Base-by-base conservation (phyloP, 2,888 invertebrate species). In the Schrankia costaestrigalis region DNA sequence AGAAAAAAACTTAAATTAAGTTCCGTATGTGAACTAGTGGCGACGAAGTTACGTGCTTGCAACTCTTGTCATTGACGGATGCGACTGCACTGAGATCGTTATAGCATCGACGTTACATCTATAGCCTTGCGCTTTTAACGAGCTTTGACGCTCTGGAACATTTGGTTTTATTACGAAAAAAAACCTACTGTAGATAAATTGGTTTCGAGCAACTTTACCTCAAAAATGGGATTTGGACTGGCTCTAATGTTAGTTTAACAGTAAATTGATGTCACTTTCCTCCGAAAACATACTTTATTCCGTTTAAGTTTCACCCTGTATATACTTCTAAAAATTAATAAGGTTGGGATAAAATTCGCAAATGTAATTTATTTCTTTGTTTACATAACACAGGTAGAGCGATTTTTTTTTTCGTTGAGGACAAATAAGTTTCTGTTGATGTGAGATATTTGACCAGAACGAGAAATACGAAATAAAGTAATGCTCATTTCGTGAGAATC, bases 1-100 rank as follows among this genome's bases (percentile, higher is more conserved):
- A n/a, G n/a, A n/a, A 11, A 31, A 31, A 39, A 25, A 17, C 12
- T 7, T 24, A 19, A 31, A 42, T 35, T 18, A 39, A 35, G 22
- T 19, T 17, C 14, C 15, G 25, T 27, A 31, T 21, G 35, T 34
- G 41, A 36, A 26, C 25, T 13, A 31, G 26, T 31, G 36, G 28
- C 40, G 38, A 51, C 28, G 37, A 42, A 55, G 35, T 35, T 41
- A 32, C 41, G 43, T 46, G 46, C 40, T 41, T 21, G 31, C 33
- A 43, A 56, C 65, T 57, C 58, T 55, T 72, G 76, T 76, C 78
- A 77, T 55, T 75, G 77, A 77, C 68, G 65, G 63, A 78, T 72
- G 67, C 60, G 64, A 68, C 61, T 45, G 56, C 61, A 66, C 51
- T 45, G 62, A 57, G 64, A 58, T 69, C 70, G 72, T 68, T 75